These are phyloP conservation scores for Stichodactyla mertensii DNA, from an alignment of 64 coral and sea anemone species.

Conservation along the genomic window DNA sequence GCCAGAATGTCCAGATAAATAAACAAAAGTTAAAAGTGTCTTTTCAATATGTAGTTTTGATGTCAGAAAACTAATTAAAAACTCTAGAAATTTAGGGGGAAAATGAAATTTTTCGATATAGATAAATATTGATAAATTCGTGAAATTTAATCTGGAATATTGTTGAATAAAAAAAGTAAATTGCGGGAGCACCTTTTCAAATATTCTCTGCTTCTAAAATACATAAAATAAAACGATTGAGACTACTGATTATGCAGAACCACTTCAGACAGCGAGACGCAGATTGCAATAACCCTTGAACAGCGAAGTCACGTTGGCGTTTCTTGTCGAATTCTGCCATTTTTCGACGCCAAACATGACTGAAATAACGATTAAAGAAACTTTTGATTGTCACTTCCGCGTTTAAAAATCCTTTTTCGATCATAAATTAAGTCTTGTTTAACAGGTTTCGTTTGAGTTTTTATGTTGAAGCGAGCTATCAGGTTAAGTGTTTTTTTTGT, in stretches of 20 bases:
- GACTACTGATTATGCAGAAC: neutral
- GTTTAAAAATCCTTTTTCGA: neutral
- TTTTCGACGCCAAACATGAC: neutral
- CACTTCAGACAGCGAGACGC: neutral
- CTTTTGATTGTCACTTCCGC: neutral
- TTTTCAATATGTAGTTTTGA: no score
- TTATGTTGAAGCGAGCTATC: neutral
- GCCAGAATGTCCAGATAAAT: no score
- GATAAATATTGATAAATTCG: no score
- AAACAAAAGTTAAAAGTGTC: no score
- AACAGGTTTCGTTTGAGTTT: neutral
- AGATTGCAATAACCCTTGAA: neutral
- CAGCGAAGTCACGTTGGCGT: neutral
- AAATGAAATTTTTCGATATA: no score
- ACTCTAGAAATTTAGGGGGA: no score
- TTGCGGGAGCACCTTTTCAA: no score
- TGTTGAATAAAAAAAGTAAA: no score
- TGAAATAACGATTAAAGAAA: neutral
- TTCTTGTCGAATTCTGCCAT: neutral
- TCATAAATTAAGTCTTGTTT: neutral
- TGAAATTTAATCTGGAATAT: no score
- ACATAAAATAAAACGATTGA: neutral
- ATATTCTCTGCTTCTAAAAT: neutral
- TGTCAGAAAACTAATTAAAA: no score
- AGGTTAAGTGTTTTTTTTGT: neutral